These are phyloP conservation scores for Holacanthus passer DNA, from an alignment of 2,113 vertebrate species.

Conservation along the genomic window DNA sequence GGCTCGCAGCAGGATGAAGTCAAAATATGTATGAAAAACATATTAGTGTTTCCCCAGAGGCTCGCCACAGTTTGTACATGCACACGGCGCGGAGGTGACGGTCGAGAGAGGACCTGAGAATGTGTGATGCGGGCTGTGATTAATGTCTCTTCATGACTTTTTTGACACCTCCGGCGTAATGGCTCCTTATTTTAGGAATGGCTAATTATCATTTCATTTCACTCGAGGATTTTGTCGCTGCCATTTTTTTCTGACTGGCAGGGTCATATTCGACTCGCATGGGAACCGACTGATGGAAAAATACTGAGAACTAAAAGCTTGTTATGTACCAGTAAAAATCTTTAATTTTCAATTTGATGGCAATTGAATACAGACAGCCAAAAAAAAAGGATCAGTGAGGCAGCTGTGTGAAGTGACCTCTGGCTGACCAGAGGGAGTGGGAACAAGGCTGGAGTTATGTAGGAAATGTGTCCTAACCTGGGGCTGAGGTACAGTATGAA, in stretches of 20 bases:
- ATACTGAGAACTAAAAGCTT: conserved; percentile 50
- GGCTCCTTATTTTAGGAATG: conserved; percentile 89
- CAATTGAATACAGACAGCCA: conserved; percentile 70
- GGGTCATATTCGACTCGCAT: conserved; percentile 84
- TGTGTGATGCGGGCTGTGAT: conserved; percentile 86
- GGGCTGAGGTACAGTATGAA: conserved; percentile 46
- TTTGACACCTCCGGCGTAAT: conserved; percentile 89
- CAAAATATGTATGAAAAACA: conserved; percentile 96
- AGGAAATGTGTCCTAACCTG: conserved; percentile 53
- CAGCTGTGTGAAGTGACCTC: conserved; percentile 71
- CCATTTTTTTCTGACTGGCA: conserved; percentile 77
- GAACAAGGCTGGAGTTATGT: conserved; percentile 78
- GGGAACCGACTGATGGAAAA: conserved; percentile 77
- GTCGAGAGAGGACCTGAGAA: conserved; percentile 81
- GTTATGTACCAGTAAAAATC: conserved; percentile 47
- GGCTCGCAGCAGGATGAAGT: conserved; percentile 90
- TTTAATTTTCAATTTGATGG: conserved; percentile 69
- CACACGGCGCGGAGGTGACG: conserved; percentile 89
- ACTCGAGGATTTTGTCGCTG: conserved; percentile 86
- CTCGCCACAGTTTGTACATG: conserved; percentile 87
- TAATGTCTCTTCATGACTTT: conserved; percentile 92
- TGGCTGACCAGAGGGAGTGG: conserved; percentile 73
- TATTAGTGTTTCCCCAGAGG: conserved; percentile 89
- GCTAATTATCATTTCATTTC: conserved; percentile 94
- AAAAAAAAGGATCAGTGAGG: conserved; percentile 65